Base-by-base conservation (phyloP, 2,113 vertebrate species). In the Casuarius casuarius region DNA sequence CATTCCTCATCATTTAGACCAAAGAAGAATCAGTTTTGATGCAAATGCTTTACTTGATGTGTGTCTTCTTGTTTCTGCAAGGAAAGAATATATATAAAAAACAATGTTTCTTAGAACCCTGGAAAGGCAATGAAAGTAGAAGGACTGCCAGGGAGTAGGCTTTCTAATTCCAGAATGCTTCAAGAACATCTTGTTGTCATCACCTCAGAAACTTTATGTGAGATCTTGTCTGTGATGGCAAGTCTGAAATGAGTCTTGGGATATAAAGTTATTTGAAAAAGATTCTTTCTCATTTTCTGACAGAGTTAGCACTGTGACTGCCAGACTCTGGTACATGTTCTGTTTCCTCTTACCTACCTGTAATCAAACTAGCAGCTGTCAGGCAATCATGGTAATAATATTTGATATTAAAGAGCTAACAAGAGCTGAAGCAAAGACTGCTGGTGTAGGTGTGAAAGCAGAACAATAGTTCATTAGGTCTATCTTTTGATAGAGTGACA, bases 281-380 rank as follows among this genome's bases (percentile, higher is more conserved):
- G n/a, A 49, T 73, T 33, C 65, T 71, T 87, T 67, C 76, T 90
- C 21, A 16, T 52, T 88, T 95, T 29, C 72, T 62, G 12, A 62
- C n/a, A 65, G 28, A 89, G 33, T 33, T 54, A 56, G 11, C 19
- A 9, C 84, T 87, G 25, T 20, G 25, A 65, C 75, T 76, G 62
- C 49, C 58, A 84, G 33, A 65, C 21, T 78, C 56, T 58, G 25
- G 18, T 38, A 87, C 51, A n/a, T 12, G 54, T 13, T 63, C 44
- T 40, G 2, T 76, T 79, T 88, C 40, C 33, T 74, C 35, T 78
- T 52, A 52, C 9, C 7, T 51, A 0, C 71, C 3, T 63, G 10
- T 40, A 82, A 80, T 33, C 31, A 94, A 71, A 91, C 35, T 94
- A 85, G 38, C 35, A 75, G 70, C 61, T 90, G 14, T 78, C 74